phyloP scores from a whole-genome alignment of 2,113 vertebrate species.

The Motacilla alba region DNA sequence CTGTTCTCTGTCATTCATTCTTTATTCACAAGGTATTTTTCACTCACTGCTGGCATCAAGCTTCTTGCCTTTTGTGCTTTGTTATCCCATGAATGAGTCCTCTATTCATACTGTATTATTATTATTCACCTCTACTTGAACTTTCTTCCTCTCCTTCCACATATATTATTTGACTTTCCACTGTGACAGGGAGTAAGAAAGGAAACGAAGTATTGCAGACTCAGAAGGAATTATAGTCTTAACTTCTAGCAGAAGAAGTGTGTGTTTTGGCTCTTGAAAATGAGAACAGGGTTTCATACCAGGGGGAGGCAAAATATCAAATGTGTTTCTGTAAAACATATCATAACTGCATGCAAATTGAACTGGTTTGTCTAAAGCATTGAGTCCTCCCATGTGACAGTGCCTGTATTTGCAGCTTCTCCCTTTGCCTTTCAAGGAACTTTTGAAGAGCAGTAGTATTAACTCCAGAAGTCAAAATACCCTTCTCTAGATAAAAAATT shows the following conservation, averaged over 20 bases:
- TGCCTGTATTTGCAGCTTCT: neutral
- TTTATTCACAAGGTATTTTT: neutral
- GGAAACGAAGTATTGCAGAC: neutral
- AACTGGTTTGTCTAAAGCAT: neutral
- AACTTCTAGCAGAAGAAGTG: neutral
- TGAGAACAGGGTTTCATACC: neutral
- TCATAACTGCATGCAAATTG: neutral
- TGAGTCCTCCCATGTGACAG: neutral
- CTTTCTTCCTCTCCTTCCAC: constrained; percentile 7
- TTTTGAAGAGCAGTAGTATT: neutral
- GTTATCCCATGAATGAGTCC: neutral
- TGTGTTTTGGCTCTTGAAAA: constrained; percentile 44
- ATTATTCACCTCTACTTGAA: constrained; percentile 25
- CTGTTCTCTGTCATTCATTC: neutral
- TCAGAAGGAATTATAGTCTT: constrained; percentile 15
- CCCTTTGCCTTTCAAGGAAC: neutral
- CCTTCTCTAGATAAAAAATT: neutral
- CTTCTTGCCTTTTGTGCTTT: neutral
- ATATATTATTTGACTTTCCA: constrained; percentile 31
- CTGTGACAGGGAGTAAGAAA: constrained; percentile 10
- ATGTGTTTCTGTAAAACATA: constrained; percentile 21
- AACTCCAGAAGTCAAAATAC: neutral
- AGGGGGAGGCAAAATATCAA: constrained; percentile 18
- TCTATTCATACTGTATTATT: neutral
- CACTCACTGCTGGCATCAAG: neutral